Evolutionary conservation across 2,113 vertebrate species (phyloP).

Genomic region (Leucosticte australis): DNA sequence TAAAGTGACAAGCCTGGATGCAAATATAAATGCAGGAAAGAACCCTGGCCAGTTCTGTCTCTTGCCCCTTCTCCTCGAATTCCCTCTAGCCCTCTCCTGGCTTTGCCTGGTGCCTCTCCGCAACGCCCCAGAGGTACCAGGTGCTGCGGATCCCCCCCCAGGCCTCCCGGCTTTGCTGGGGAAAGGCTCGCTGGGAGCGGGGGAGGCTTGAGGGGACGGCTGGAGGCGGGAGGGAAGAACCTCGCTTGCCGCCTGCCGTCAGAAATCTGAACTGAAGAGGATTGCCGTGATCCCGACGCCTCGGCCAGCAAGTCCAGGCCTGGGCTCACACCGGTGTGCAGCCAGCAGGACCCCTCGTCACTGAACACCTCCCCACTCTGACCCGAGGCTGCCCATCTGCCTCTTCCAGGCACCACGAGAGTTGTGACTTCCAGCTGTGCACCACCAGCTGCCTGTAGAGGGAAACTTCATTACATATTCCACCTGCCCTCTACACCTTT

Average conservation of each 20-base stretch:
- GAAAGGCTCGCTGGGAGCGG: background rate
- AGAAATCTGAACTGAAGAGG: constrained; percentile 15
- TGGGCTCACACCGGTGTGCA: rapidly evolving
- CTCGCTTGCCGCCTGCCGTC: constrained; percentile 38
- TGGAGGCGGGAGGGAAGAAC: background rate
- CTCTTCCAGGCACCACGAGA: background rate
- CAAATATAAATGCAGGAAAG: background rate
- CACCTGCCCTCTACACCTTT: background rate
- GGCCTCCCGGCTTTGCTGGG: background rate
- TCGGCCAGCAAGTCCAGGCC: background rate
- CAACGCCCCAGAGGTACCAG: background rate
- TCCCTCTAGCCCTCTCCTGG: background rate
- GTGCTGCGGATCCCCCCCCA: rapidly evolving
- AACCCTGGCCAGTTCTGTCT: background rate
- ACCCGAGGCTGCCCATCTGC: rapidly evolving
- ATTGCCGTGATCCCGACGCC: rapidly evolving
- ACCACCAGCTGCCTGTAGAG: background rate
- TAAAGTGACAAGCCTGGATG: background rate
- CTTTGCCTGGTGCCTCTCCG: background rate
- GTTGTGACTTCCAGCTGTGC: background rate
- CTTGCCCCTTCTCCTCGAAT: background rate
- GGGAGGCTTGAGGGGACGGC: background rate
- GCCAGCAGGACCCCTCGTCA: background rate
- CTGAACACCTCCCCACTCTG: background rate
- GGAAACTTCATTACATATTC: background rate